Conservation (phyloP, 2,113 vertebrate genomes). For the Pelusios castaneus region DNA sequence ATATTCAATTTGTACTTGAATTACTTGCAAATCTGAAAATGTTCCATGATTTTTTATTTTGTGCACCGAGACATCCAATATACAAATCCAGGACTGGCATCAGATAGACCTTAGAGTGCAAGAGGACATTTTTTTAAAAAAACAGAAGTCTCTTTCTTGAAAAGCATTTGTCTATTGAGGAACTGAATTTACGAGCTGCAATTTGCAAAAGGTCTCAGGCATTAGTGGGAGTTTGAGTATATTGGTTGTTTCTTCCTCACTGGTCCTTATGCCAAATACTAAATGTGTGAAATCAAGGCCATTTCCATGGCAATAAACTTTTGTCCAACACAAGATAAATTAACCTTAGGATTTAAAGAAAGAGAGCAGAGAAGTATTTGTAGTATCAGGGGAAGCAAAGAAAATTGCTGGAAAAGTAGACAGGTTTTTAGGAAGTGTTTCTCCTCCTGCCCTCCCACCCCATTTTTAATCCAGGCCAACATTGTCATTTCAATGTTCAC, state of each 20-base stretch:
- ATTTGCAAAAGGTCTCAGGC: constrained; percentile 9
- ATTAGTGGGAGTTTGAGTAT: neutral
- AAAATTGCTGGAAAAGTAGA: constrained; percentile 23
- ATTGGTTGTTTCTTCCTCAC: neutral
- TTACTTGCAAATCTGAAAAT: neutral
- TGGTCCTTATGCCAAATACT: neutral
- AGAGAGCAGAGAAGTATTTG: neutral
- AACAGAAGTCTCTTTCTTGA: neutral
- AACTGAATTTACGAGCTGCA: neutral
- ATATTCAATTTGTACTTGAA: neutral
- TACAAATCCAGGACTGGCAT: neutral
- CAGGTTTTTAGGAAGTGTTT: neutral
- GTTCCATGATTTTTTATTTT: neutral
- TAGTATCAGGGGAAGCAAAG: constrained; percentile 4
- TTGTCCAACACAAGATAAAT: constrained; percentile 1
- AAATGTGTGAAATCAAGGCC: neutral
- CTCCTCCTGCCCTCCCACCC: neutral
- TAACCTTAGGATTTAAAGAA: neutral
- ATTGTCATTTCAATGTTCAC: neutral
- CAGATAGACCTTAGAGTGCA: neutral
- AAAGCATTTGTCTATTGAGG: neutral
- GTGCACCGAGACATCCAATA: neutral
- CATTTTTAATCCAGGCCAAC: neutral
- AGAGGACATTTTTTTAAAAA: neutral
- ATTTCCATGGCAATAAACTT: neutral